Evolutionary conservation across 2,797 vertebrate genomes (phyloP), one percentile per base, ranked within the genome.

Genomic region (Yasuhikotakia modesta): DNA sequence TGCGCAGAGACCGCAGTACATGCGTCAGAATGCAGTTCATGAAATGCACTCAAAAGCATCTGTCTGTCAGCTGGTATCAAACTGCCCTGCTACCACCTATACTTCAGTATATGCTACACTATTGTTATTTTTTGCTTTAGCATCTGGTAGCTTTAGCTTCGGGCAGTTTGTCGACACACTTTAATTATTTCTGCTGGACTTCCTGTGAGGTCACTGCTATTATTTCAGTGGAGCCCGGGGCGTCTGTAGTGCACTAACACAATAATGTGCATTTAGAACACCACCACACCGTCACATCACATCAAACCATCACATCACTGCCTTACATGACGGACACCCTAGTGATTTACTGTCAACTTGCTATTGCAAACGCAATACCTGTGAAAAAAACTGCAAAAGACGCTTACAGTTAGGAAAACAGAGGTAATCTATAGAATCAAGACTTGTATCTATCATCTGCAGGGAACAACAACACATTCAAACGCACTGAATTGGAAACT

Each of bases 1-100:
- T 94, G 75, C 13, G 11, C n/a, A 79, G 5, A 70, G 8, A 22
- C 24, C 8, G 35, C 35, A 60, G 61, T 5, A 70, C 11, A 21
- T 14, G 52, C 1, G 48, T 46, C 11, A 58, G 65, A 8, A 50
- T 16, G 21, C 30, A 32, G 14, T n/a, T n/a, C n/a, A n/a, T n/a
- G n/a, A n/a, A n/a, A n/a, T n/a, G n/a, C n/a, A n/a, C n/a, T n/a
- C n/a, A n/a, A n/a, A n/a, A n/a, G n/a, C n/a, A n/a, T n/a, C n/a
- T n/a, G n/a, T n/a, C n/a, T n/a, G n/a, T n/a, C n/a, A n/a, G n/a
- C n/a, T n/a, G n/a, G n/a, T n/a, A n/a, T n/a, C n/a, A n/a, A n/a
- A n/a, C n/a, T n/a, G n/a, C n/a, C n/a, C n/a, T n/a, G n/a, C n/a
- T n/a, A n/a, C n/a, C n/a, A n/a, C n/a, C n/a, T n/a, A n/a, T n/a